Evolutionary conservation across 1,140 invertebrate species (phyloP), one percentile per base, ranked within the genome.

Genomic region (Neodiprion pinetum): DNA sequence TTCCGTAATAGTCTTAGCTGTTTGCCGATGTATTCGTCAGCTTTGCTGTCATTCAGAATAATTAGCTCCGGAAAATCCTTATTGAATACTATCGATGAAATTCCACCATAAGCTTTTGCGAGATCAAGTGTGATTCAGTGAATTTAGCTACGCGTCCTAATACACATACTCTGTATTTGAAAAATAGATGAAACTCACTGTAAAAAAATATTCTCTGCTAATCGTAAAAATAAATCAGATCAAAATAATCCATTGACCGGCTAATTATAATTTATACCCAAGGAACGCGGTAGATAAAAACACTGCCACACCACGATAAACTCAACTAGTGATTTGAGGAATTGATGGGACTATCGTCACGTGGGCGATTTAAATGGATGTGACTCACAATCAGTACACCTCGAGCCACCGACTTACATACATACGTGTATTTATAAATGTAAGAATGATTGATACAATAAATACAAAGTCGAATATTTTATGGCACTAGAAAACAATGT

Each of bases 71-170:
- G 53, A 61, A 61, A 61, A 61, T 61, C 53, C 53, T 61, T 17
- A 17, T 61, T 61, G 53, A 61, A 61, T 17, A 5, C 0, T 61
- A 9, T 61, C 5, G 53, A 17, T 61, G 53, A 61, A 61, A 14
- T 61, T 61, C n/a, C 0, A 9, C 53, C 11, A 17, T 61, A 61
- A 61, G 53, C 53, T 61, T 61, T 61, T 61, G 4, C 11, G 53
- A 61, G 53, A 61, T 61, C 53, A 61, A 61, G 53, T 61, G 53
- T 61, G 53, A 61, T 17, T 61, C 53, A 61, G n/a, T 61, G 53
- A 61, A 61, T 61, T 17, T 17, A 17, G 53, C 53, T 61, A 61
- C 53, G 5, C 28, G 28, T 5, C 28, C 53, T 12, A 61, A 61
- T 17, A 9, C 28, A 40, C 53, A 9, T 17, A 61, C 7, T 61